phyloP scores from a whole-genome alignment of 2,113 vertebrate species.

The Gadus chalcogrammus region DNA sequence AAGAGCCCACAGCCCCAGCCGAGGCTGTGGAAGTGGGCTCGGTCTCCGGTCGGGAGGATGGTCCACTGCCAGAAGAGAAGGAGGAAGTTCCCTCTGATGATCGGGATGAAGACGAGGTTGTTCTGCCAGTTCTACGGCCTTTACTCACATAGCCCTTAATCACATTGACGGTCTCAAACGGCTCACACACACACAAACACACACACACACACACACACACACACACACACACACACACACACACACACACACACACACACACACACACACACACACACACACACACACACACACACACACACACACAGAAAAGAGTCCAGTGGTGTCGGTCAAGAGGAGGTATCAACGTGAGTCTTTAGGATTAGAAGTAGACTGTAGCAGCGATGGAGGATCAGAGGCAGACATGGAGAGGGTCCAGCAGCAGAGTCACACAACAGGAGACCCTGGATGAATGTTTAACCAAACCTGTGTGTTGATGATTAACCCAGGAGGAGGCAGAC shows the following conservation, averaged over 20 bases:
- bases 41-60: not conserved
- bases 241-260: no score
- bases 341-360: not conserved
- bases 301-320: not conserved
- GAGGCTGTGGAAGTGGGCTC: slow-evolving; percentile 5
- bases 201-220: no score
- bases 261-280: no score
- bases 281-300: no score
- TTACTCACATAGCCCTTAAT: not conserved
- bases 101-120: slow-evolving; percentile 34
- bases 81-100: slow-evolving; percentile 12
- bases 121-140: not conserved
- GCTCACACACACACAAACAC: no score
- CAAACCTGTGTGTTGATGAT: slow-evolving; percentile 26
- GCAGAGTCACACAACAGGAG: not conserved
- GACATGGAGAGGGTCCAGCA: not conserved
- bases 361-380: no score
- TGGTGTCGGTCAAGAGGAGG: slow-evolving; percentile 1
- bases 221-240: no score
- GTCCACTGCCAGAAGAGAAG: not conserved
- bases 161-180: no score
- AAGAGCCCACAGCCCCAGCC: slow-evolving; percentile 9
- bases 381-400: not conserved
- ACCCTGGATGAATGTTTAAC: slow-evolving; percentile 19
- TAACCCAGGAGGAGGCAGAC: not conserved